Percentiles rank a stretch among this genome's conserved stretches.
Evolutionary conservation across 2,113 vertebrate genomes (phyloP).

Genomic region (Sigmodon hispidus): DNA sequence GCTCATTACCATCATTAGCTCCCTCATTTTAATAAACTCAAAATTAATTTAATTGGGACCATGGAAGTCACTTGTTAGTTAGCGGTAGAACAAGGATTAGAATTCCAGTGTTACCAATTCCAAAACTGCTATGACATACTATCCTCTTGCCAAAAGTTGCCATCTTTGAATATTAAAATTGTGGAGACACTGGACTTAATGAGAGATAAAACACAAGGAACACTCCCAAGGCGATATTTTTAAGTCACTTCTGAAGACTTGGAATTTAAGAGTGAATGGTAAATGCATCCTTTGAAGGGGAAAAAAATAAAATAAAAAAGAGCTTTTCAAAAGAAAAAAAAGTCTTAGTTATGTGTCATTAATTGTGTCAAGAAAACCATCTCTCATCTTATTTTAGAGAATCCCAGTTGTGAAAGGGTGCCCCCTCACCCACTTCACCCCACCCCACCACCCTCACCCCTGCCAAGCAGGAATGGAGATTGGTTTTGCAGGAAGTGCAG

Average conservation of each 20-base stretch:
- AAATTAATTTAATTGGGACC: neutral
- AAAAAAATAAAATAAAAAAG: neutral
- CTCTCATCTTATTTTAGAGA: neutral
- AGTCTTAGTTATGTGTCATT: neutral
- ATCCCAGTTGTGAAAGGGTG: neutral
- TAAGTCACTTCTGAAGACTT: neutral
- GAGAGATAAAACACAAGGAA: neutral
- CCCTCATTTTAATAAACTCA: slow-evolving; percentile 19
- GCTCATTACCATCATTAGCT: neutral
- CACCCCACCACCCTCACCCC: too few species aligned
- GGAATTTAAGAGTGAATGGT: neutral
- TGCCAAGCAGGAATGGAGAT: neutral
- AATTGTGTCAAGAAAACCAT: slow-evolving; percentile 14
- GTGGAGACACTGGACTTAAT: neutral
- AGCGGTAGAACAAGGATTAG: neutral
- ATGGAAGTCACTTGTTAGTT: neutral
- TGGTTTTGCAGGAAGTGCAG: neutral
- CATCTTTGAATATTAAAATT: neutral
- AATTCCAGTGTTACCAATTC: neutral
- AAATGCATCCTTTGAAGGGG: neutral
- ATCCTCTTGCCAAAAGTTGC: neutral
- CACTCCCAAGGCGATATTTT: neutral
- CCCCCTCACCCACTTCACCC: neutral
- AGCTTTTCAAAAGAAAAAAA: neutral
- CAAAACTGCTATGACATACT: neutral